Base-by-base conservation (phyloP, 2,113 vertebrate genomes). In the Lophius piscatorius region DNA sequence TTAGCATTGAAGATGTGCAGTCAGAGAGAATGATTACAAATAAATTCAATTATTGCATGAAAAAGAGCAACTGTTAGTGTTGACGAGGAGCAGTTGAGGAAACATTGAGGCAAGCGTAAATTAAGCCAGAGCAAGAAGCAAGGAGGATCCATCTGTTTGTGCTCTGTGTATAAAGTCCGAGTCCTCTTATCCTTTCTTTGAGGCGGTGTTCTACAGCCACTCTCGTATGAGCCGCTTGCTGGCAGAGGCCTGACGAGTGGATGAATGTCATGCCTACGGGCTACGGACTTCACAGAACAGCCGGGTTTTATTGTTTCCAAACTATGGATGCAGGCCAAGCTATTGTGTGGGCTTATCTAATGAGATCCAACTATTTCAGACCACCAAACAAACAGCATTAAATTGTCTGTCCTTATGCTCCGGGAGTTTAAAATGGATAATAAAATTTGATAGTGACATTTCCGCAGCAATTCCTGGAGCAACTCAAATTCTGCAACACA, bases 221-320 rank as follows among this genome's bases (percentile, higher is more conserved):
- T 76, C 76, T 86, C 79, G 23, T 6, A 70, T 68, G 74, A 80
- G 68, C 41, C 44, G 50, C 74, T 60, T 74, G 59, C 64, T 56
- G 49, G 31, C 23, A 2, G 69, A 81, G 70, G 81, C 81, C 75
- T 66, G 81, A 86, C 48, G 59, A 65, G 69, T 12, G 70, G 72
- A 80, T 83, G 80, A 81, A 76, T 74, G 78, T 80, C 70, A 65
- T 18, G 48, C 82, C 75, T 63, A 57, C 60, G 22, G 70, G 73
- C 48, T 9, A 17, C 5, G 22, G 67, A 78, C 74, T 56, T 64
- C 38, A 34, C 56, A 41, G 55, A 70, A 47, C 50, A 59, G 74
- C 64, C 64, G 12, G 22, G 44, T 59, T 82, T 76, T 73, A 75
- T 74, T 74, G 52, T 74, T 71, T 76, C 31, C 35, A 11, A 63